Evolutionary conservation across 2,797 vertebrate species (phyloP).

Genomic region (Anguilla megastoma): DNA sequence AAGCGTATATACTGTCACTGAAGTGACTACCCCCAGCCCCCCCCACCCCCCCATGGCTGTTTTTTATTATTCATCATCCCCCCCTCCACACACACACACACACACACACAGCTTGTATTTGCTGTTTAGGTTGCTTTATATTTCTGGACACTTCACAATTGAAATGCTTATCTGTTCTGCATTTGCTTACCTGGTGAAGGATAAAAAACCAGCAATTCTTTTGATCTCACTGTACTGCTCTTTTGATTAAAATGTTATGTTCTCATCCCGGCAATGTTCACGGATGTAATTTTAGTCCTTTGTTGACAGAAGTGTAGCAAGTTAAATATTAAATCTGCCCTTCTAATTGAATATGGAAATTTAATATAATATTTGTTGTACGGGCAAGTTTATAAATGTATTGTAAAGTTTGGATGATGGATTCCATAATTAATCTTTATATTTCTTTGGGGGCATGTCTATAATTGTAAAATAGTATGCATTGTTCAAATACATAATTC

Average conservation of each 20-base stretch:
- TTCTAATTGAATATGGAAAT: conserved; percentile 43
- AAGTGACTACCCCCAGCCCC: conserved; percentile 24
- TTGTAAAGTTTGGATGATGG: conserved; percentile 26
- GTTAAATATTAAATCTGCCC: conserved; percentile 37
- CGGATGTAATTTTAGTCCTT: conserved; percentile 10
- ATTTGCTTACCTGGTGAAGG: background rate
- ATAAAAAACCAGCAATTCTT: conserved; percentile 26
- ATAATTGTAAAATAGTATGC: background rate
- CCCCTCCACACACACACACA: conserved; percentile 18
- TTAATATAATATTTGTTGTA: conserved; percentile 32
- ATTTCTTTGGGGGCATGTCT: conserved; percentile 20
- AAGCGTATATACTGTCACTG: conserved; percentile 41
- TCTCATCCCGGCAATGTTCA: background rate
- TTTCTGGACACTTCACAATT: conserved; percentile 20
- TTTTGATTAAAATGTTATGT: conserved; percentile 35
- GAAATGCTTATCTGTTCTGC: conserved; percentile 25
- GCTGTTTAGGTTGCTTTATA: conserved; percentile 21
- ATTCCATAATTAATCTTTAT: conserved; percentile 13
- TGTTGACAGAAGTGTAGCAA: conserved; percentile 33
- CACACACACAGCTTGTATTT: background rate
- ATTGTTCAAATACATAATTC: conserved; percentile 26
- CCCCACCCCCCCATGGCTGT: conserved; percentile 44
- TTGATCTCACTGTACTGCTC: conserved; percentile 26
- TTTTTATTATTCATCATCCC: conserved; percentile 40
- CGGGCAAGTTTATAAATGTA: conserved; percentile 10